Evolutionary conservation across 2,797 vertebrate genomes (phyloP), one percentile per base, ranked within the genome.

Genomic region (Lateolabrax maculatus): DNA sequence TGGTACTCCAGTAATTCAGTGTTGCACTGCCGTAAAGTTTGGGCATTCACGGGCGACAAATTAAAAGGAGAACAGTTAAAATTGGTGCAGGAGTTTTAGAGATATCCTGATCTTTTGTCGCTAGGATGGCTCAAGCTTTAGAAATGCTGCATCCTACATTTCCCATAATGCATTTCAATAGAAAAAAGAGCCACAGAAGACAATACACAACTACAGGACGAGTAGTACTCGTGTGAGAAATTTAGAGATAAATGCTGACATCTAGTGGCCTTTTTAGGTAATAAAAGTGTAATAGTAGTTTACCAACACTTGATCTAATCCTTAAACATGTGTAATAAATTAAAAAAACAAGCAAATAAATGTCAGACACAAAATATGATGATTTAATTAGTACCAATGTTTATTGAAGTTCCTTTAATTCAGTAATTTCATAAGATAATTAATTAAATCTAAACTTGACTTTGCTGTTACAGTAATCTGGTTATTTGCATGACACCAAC

Each of bases 231-330:
- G 18, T 34, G 31, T 34, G 31, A 6, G 3, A 34, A 34, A 34
- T 6, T 41, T 46, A 25, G 2, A 64, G 51, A 49, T 16, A 41
- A 61, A 48, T 34, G 18, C 49, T 62, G 80, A 31, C 44, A 57
- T 63, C 80, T 74, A 39, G 43, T 67, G 84, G 68, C 1, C 21
- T 1, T 9, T 16, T 29, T 6, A 1, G 11, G 23, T 18, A 66
- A 15, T 56, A 18, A 36, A 31, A 3, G 0, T 55, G 31, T 19
- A n/a, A 44, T 0, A 56, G 8, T 18, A 23, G 9, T 21, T 25
- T 37, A 11, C 5, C 3, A 67, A 41, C 11, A 27, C 21, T 41
- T 39, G 0, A 29, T n/a, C 10, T 53, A 19, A n/a, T 31, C 11
- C 5, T 36, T 9, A 11, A 39, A 51, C 1, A 49, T 23, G 25